Evolutionary conservation across 2,113 vertebrate species (phyloP).

Genomic region (Physeter macrocephalus): DNA sequence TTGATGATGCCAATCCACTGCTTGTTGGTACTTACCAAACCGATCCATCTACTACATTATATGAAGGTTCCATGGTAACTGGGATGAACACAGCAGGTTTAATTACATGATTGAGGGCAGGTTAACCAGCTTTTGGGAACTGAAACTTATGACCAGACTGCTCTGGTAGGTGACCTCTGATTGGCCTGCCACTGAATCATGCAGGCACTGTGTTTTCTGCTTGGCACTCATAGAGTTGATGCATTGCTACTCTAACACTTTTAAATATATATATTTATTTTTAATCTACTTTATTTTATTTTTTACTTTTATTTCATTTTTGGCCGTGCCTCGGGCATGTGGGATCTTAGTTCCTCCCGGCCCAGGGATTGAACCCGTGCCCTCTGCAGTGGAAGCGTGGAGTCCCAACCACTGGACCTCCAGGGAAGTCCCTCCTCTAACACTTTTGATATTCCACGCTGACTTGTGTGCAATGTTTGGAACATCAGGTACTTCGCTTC

Average conservation of each 20-base stretch:
- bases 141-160: neutral
- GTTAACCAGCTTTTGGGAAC: neutral
- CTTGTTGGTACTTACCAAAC: neutral
- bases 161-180: neutral
- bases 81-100: neutral
- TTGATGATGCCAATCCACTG: neutral
- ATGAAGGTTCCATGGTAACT: neutral
- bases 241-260: neutral
- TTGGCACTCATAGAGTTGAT: neutral
- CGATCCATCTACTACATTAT: neutral
- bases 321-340: neutral
- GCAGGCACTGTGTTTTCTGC: neutral
- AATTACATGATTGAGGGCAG: neutral
- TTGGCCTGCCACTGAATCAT: neutral
- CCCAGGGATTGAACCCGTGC: neutral
- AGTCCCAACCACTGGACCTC: neutral
- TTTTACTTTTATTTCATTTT: neutral
- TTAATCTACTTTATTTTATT: neutral
- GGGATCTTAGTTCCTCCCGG: neutral
- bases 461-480: conserved; percentile 56
- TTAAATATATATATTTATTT: neutral
- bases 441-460: neutral
- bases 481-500: conserved; percentile 61
- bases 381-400: neutral
- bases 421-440: neutral